phyloP scores from a whole-genome alignment of 2,888 invertebrate species.

The Aphodius sticticus region DNA sequence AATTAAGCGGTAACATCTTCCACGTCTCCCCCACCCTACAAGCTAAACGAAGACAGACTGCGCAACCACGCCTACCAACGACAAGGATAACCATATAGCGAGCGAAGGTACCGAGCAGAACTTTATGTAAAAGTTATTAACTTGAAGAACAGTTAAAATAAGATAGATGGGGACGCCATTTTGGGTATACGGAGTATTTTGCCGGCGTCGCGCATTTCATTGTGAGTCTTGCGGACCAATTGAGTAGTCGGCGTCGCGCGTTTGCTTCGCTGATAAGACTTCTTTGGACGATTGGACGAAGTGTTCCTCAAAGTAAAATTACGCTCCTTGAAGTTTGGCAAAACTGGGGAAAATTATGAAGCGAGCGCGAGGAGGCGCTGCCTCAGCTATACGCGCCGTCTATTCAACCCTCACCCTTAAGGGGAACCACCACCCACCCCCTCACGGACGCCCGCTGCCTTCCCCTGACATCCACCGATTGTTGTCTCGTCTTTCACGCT shows the following conservation, averaged over 20 bases:
- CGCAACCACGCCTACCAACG: constrained; percentile 6
- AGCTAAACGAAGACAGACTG: constrained; percentile 17
- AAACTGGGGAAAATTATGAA: constrained; percentile 58
- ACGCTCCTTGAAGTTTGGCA: constrained; percentile 57
- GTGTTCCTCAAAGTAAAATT: constrained; percentile 59
- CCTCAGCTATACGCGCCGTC: constrained; percentile 13
- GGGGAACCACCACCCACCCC: constrained; percentile 4
- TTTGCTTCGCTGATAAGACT: constrained; percentile 39
- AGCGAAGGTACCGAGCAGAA: constrained; percentile 35
- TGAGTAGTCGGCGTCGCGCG: constrained; percentile 29
- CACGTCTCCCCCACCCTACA: constrained; percentile 29
- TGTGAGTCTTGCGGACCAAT: constrained; percentile 43
- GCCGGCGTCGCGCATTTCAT: constrained; percentile 52
- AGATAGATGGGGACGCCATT: constrained; percentile 59
- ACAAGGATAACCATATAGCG: background rate
- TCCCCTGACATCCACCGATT: background rate
- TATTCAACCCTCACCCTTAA: constrained; percentile 10
- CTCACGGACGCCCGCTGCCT: background rate
- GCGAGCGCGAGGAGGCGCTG: constrained; percentile 36
- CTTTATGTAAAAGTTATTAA: constrained; percentile 51
- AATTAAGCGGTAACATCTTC: constrained; percentile 47
- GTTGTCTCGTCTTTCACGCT: constrained; percentile 19
- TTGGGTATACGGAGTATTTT: constrained; percentile 38
- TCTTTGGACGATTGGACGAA: constrained; percentile 49
- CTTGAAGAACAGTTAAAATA: constrained; percentile 57